phyloP scores from a whole-genome alignment of 2,888 invertebrate species.

The Aporophyla lueneburgensis region DNA sequence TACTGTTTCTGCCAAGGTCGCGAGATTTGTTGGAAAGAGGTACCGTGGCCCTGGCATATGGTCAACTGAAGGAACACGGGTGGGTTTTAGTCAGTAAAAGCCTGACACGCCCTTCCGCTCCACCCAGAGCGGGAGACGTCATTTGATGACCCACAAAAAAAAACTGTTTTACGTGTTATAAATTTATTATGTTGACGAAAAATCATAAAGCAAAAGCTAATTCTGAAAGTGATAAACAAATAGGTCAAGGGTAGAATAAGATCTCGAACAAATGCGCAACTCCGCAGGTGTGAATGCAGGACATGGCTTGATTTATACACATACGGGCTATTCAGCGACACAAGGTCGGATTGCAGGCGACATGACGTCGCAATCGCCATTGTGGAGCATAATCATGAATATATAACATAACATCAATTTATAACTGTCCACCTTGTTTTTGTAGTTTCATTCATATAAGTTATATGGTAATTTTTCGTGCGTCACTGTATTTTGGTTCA shows the following conservation, averaged over 20 bases:
- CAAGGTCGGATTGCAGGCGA: constrained; percentile 69
- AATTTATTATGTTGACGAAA: constrained; percentile 1
- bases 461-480: constrained; percentile 5
- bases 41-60: no score
- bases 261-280: constrained; percentile 16
- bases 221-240: constrained; percentile 10
- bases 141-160: no score
- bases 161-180: no score
- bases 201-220: neutral
- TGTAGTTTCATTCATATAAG: constrained; percentile 56
- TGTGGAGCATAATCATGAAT: constrained; percentile 56
- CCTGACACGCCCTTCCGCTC: no score
- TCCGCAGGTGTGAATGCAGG: constrained; percentile 47
- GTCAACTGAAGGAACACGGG: no score
- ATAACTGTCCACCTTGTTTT: constrained; percentile 30
- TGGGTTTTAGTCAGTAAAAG: no score
- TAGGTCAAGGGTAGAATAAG: constrained; percentile 31
- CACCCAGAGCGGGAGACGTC: no score
- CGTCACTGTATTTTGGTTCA: neutral
- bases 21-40: no score
- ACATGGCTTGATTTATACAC: constrained; percentile 50
- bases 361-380: constrained; percentile 58
- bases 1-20: no score
- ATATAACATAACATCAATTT: constrained; percentile 51
- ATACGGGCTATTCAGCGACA: constrained; percentile 57